Conservation (phyloP, 2,797 vertebrate genomes). For the Enteromius argenteus region DNA sequence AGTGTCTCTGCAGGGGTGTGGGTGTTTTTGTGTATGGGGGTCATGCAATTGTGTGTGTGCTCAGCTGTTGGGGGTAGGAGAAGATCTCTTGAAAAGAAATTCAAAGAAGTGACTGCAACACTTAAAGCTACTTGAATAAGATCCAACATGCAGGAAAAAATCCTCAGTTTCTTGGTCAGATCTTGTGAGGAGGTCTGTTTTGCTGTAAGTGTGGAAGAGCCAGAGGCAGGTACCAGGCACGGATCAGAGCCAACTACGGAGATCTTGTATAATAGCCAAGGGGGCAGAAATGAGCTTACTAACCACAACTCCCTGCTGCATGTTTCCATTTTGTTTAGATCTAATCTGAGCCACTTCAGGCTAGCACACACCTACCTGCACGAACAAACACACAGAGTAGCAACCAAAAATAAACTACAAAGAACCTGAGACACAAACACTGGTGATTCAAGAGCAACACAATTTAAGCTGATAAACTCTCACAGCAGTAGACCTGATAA, state of each 20-base stretch:
- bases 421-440: conserved; percentile 20
- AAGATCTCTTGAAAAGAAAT: conserved; percentile 8
- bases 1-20: conserved; percentile 6
- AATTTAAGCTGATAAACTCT: conserved; percentile 5
- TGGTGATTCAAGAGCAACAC: neutral
- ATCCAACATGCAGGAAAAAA: conserved; percentile 4
- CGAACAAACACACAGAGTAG: conserved; percentile 56
- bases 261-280: conserved; percentile 45
- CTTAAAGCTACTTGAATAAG: conserved; percentile 38
- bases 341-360: conserved; percentile 44
- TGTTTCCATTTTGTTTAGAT: conserved; percentile 35
- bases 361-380: conserved; percentile 59
- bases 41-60: conserved; percentile 16
- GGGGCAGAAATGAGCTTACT: conserved; percentile 42
- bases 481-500: conserved; percentile 1
- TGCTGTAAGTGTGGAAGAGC: conserved; percentile 28
- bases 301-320: neutral
- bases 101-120: conserved; percentile 14
- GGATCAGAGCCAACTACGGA: conserved; percentile 30
- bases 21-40: conserved; percentile 16
- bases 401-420: conserved; percentile 33
- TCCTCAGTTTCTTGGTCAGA: conserved; percentile 33
- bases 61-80: conserved; percentile 55
- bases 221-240: conserved; percentile 32
- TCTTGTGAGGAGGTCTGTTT: conserved; percentile 27